Base-by-base conservation (phyloP, 1,140 invertebrate species). In the Dinoponera quadriceps region DNA sequence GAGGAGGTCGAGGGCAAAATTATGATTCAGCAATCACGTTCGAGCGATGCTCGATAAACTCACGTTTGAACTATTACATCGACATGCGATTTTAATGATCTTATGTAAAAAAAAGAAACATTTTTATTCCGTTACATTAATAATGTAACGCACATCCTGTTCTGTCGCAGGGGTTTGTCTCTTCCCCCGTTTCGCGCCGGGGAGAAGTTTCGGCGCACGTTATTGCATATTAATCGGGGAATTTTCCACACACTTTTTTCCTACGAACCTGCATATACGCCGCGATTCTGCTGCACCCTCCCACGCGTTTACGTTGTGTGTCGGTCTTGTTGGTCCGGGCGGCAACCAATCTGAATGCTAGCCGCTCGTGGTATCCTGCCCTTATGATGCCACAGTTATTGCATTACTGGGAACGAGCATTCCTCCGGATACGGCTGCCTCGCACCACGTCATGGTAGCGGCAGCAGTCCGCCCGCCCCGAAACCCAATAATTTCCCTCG, bases 371-470 rank as follows among this genome's bases (percentile, higher is more conserved):
- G 88, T 86, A 89, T 89, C 81, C 86, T 84, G 86, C 73, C 86
- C 84, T 86, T 82, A 85, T 88, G 88, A 89, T 86, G 81, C 88
- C 87, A 88, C 88, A 88, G 88, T 89, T 89, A 89, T 89, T 89
- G 88, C 88, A 89, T 89, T 89, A 89, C 87, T 82, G 81, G 68
- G 65, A 77, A 89, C 87, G 65, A 82, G 84, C 83, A 88, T 88
- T 88, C 87, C 86, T 81, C 78, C 63, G 80, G 73, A 88, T 85
- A 71, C 74, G 74, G 66, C 57, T 62, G 65, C 59, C 71, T 87
- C 59, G 59, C 44, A 63, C 59, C 57, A 69, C 82, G 82, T 73
- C 83, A 82, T 77, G 68, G 48, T 78, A 74, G 65, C 68, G 82
- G 83, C 72, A 68, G 54, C 49, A 51, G 65, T 68, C 72, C 60